phyloP scores from a whole-genome alignment of 1,140 invertebrate genomes.

The Asbolus verrucosus region DNA sequence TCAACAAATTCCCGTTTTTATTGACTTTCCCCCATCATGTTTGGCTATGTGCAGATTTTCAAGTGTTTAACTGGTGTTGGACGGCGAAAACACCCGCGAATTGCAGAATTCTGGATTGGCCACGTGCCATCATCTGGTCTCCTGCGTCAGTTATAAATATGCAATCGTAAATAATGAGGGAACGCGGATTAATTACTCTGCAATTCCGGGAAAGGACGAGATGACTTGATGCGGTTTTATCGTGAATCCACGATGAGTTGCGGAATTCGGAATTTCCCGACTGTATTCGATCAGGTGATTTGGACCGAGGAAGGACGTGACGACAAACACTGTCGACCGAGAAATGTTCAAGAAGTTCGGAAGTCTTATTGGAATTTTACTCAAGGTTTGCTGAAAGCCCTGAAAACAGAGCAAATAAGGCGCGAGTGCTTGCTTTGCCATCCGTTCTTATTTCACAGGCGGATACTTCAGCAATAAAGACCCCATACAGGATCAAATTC shows the following conservation, averaged over 20 bases:
- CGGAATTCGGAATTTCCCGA: neutral
- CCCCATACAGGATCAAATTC: no score
- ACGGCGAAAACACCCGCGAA: constrained; percentile 9
- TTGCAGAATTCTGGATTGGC: constrained; percentile 8
- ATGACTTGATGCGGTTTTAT: neutral
- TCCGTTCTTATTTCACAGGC: no score
- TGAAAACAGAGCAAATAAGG: no score
- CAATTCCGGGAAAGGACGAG: constrained; percentile 18
- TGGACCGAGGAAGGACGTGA: no score
- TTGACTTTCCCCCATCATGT: neutral
- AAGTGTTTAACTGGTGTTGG: neutral
- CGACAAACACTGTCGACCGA: no score
- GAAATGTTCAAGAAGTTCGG: no score
- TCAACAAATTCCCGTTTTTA: neutral
- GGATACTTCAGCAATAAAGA: no score
- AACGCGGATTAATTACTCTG: constrained; percentile 6
- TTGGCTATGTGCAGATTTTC: neutral
- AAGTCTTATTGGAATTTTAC: no score
- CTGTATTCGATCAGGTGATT: neutral
- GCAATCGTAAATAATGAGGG: constrained; percentile 16
- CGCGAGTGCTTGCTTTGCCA: no score
- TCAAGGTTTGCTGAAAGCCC: no score
- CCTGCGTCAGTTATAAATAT: constrained; percentile 14
- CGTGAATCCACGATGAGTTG: neutral
- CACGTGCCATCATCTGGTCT: neutral